A percentile compares a stretch with the other conserved stretches of the same genome.
phyloP scores from a whole-genome alignment of 2,888 invertebrate species.

The Sinopyrophorus schimmeli region DNA sequence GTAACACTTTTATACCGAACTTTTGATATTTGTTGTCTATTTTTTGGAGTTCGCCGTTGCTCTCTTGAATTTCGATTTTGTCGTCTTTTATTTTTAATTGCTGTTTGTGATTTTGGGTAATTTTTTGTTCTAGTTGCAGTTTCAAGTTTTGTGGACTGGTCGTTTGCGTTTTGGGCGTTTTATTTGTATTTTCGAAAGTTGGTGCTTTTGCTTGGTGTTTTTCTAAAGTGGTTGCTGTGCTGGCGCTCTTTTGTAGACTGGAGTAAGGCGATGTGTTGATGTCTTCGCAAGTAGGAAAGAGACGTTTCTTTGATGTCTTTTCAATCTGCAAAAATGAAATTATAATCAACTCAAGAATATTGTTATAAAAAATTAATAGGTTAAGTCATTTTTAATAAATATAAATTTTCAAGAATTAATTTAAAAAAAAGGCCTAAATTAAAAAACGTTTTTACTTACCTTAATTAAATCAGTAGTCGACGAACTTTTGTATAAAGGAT shows the following conservation, averaged over 20 bases:
- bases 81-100: conserved; percentile 42
- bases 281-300: conserved; percentile 55
- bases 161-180: conserved; percentile 30
- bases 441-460: conserved; percentile 52
- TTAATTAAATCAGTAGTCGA: conserved; percentile 77
- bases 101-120: conserved; percentile 43
- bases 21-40: conserved; percentile 64
- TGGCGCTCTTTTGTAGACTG: conserved; percentile 50
- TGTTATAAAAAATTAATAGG: too few species aligned
- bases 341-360: too few species aligned
- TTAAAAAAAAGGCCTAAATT: too few species aligned
- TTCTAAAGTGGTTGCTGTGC: conserved; percentile 51
- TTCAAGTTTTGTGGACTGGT: conserved; percentile 46
- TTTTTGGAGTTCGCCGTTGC: conserved; percentile 57
- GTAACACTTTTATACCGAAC: conserved; percentile 70
- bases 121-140: conserved; percentile 47
- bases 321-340: conserved; percentile 47
- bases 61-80: conserved; percentile 46
- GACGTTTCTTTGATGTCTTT: conserved; percentile 47
- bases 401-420: too few species aligned
- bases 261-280: conserved; percentile 57
- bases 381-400: too few species aligned
- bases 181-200: conserved; percentile 17
- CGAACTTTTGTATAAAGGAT: conserved; percentile 77
- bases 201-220: conserved; percentile 46